phyloP scores from a whole-genome alignment of 2,888 invertebrate genomes.

The Eurois occulta region DNA sequence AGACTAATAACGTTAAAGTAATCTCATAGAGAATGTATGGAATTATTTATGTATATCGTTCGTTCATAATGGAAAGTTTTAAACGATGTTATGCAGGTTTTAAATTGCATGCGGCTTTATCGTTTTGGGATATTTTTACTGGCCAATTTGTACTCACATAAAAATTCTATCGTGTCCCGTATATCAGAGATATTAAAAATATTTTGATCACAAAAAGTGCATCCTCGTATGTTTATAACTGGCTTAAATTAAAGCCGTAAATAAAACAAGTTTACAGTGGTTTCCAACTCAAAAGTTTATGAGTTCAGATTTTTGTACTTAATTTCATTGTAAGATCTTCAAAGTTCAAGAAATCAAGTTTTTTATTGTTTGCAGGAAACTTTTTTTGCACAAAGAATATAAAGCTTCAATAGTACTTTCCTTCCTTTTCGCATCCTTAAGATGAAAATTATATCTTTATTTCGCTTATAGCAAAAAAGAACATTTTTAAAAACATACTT shows the following conservation, averaged over 20 bases:
- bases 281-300: background rate
- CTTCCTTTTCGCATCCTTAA: background rate
- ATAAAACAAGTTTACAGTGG: background rate
- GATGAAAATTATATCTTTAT: background rate
- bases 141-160: slow-evolving; percentile 36
- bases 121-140: slow-evolving; percentile 51
- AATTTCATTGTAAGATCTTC: background rate
- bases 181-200: slow-evolving; percentile 45
- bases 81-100: slow-evolving; percentile 41
- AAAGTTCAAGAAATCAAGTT: background rate
- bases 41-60: slow-evolving; percentile 58
- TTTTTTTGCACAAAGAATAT: background rate
- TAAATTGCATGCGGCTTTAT: slow-evolving; percentile 54
- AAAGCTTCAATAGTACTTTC: background rate
- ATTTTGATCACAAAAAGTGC: background rate
- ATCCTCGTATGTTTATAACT: background rate
- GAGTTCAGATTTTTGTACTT: background rate
- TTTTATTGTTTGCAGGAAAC: background rate
- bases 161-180: slow-evolving; percentile 41
- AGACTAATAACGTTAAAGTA: slow-evolving; percentile 59
- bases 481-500: too few relatives aligned
- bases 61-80: slow-evolving; percentile 57
- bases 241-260: background rate
- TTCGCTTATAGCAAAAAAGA: too few relatives aligned
- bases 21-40: slow-evolving; percentile 51